Evolutionary conservation across 2,113 vertebrate species (phyloP), one percentile per base, ranked within the genome.

Genomic region (Callocephalon fimbriatum): DNA sequence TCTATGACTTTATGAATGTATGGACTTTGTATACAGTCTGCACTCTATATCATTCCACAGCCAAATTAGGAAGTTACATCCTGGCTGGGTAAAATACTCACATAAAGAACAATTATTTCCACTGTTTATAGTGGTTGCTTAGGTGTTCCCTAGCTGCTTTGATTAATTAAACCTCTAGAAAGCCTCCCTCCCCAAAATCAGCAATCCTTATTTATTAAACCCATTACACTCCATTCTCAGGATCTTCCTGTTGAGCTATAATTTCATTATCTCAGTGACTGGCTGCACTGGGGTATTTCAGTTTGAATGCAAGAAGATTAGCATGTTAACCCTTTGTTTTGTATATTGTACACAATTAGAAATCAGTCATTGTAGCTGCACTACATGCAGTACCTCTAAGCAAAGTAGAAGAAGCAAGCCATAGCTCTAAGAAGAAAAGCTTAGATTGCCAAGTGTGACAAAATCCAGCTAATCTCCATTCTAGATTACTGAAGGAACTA

Each of bases 201-300:
- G 76, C 48, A 75, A 54, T 74, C 51, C 29, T 90, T 95, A 66
- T 89, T 97, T 96, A 84, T 92, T 77, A 66, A 93, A 95, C 74
- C 73, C 10, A 68, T 91, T 94, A 82, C 42, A 81, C 23, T 95
- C 25, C 47, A 87, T 95, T 93, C 83, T 89, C 68, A 73, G 88
- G 73, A 91, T 93, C 79, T 93, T 96, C 75, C 82, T 67, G 61
- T 88, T 84, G 79, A 95, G 90, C 79, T 92, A 21, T 95, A 95
- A 97, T 95, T 96, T 95, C 83, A 91, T 95, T 94, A 92, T 95
- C 92, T 81, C 86, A 81, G 89, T 88, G 76, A 81, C 86, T 95
- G 79, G n/a, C 48, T 94, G 73, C 91, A 87, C 53, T 91, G 79
- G 73, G 76, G 35, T 93, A 66, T 86, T 94, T 84, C 90, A 71